Conservation (phyloP, 2,888 invertebrate genomes). For the Xylota segnis region DNA sequence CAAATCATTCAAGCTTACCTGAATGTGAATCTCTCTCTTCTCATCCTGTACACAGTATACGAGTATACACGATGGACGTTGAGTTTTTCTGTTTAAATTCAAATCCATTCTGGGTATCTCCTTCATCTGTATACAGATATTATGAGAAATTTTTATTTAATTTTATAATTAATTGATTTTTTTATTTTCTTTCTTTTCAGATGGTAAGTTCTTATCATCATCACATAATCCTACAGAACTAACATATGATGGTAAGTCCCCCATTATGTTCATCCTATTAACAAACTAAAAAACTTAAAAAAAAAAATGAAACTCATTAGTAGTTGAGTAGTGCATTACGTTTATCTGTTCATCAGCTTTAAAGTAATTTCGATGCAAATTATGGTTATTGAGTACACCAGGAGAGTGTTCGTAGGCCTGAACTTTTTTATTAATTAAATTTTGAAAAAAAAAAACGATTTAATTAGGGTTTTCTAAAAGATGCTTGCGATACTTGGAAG, state of each 20-base stretch:
- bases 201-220: conserved; percentile 85
- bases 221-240: conserved; percentile 85
- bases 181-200: conserved; percentile 80
- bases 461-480: no score
- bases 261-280: conserved; percentile 75
- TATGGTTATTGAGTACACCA: conserved; percentile 61
- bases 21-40: conserved; percentile 35
- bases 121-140: conserved; percentile 33
- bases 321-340: conserved; percentile 68
- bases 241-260: conserved; percentile 85
- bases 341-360: conserved; percentile 67
- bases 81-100: conserved; percentile 4
- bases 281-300: conserved; percentile 66
- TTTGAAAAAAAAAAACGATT: neutral
- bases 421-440: neutral
- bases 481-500: no score
- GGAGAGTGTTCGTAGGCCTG: conserved; percentile 49
- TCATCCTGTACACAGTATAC: neutral
- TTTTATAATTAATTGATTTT: conserved; percentile 80
- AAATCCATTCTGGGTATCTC: conserved; percentile 39
- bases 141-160: conserved; percentile 36
- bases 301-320: conserved; percentile 62
- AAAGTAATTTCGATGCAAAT: conserved; percentile 60
- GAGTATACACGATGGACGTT: neutral
- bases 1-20: conserved; percentile 74